Percentiles rank a stretch among this genome's conserved stretches.
Conservation (phyloP, 2,113 vertebrate species). For the Petaurus breviceps region DNA sequence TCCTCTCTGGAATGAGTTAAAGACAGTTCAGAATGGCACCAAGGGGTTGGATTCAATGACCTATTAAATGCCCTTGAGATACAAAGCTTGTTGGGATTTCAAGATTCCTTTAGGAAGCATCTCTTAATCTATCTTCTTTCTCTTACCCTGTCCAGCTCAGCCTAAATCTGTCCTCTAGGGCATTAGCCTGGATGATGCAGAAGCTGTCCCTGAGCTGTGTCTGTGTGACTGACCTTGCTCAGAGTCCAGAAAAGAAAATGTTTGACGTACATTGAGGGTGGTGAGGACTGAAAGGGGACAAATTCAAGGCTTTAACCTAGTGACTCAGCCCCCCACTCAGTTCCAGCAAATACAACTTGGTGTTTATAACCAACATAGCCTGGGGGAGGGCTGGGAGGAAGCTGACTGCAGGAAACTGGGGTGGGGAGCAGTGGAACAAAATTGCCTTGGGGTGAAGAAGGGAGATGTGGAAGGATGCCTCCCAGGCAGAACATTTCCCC, state of each 20-base stretch:
- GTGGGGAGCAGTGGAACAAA: background rate
- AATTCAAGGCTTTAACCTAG: background rate
- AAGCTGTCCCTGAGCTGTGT: background rate
- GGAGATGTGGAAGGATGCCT: background rate
- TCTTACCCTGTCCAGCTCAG: no score
- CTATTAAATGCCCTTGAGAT: background rate
- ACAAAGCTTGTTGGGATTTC: background rate
- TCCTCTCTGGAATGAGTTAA: background rate
- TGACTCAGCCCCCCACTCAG: background rate
- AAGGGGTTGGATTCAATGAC: background rate
- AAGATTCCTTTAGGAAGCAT: background rate
- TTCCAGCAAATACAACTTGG: background rate
- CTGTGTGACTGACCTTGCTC: conserved; percentile 30
- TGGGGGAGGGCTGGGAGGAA: background rate
- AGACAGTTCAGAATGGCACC: background rate
- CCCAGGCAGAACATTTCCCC: background rate
- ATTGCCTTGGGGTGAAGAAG: background rate
- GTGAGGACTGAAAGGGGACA: no score
- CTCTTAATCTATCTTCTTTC: background rate
- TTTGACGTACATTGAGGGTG: rapidly evolving
- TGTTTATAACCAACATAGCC: background rate
- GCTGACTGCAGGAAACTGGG: background rate
- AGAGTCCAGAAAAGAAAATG: conserved; percentile 34
- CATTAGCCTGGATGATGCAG: background rate
- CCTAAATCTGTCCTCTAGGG: background rate